These are phyloP conservation scores for Otus sunia DNA, from an alignment of 2,113 vertebrate species.

Conservation along the genomic window DNA sequence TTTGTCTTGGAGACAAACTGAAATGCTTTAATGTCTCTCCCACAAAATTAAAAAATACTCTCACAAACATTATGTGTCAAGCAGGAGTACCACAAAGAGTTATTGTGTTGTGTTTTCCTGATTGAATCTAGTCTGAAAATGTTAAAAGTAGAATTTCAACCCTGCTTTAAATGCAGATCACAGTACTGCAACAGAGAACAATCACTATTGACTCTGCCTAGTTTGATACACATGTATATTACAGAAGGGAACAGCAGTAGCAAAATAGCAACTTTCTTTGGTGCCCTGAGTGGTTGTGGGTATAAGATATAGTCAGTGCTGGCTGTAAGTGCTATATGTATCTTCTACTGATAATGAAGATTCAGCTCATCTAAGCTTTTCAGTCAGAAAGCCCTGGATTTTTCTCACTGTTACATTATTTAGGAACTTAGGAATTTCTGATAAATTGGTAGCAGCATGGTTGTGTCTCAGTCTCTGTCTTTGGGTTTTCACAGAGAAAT, in stretches of 20 bases:
- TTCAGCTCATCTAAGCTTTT: background rate
- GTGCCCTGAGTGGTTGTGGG: background rate
- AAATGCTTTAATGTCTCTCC: background rate
- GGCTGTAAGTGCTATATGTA: background rate
- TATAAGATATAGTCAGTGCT: background rate
- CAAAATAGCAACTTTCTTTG: background rate
- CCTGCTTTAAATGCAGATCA: background rate
- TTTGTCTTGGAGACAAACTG: background rate
- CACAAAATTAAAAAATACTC: background rate
- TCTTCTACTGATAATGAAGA: background rate
- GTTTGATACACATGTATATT: accelerated
- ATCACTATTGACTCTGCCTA: background rate
- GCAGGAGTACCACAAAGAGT: background rate
- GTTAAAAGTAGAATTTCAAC: background rate
- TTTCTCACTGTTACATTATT: background rate
- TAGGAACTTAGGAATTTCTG: background rate
- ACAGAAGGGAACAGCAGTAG: background rate
- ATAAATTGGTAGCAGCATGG: background rate
- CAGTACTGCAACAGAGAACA: background rate
- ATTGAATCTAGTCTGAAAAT: background rate
- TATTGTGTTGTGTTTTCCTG: background rate
- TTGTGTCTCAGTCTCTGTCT: background rate
- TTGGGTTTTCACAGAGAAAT: background rate
- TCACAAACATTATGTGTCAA: background rate
- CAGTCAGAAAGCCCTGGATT: background rate